phyloP scores from a whole-genome alignment of 2,113 vertebrate species.

The Cololabis saira region DNA sequence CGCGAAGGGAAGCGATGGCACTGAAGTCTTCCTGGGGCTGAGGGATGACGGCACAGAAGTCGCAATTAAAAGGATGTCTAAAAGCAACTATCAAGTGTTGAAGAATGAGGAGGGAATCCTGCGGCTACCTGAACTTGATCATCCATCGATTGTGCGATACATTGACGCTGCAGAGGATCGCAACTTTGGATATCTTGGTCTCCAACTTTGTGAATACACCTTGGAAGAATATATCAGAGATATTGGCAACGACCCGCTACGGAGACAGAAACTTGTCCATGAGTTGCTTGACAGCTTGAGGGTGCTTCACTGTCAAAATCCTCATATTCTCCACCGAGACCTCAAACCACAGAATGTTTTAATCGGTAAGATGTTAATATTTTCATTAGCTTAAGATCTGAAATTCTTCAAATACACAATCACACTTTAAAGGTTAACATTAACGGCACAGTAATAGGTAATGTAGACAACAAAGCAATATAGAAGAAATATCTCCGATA shows the following conservation, averaged over 20 bases:
- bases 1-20: conserved; percentile 58
- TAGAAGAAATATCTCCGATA: too few relatives aligned
- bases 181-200: conserved; percentile 73
- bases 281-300: conserved; percentile 58
- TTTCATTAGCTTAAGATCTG: neutral
- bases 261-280: conserved; percentile 15
- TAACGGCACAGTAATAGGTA: too few relatives aligned
- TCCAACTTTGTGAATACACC: conserved; percentile 78
- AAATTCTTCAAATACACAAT: too few relatives aligned
- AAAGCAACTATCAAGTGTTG: conserved; percentile 51
- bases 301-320: conserved; percentile 52
- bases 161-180: conserved; percentile 60
- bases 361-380: conserved; percentile 57
- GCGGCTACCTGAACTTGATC: conserved; percentile 52
- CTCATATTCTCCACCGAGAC: conserved; percentile 68
- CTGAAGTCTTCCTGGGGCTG: conserved; percentile 65
- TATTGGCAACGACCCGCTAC: neutral
- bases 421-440: too few relatives aligned
- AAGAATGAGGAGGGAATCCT: conserved; percentile 64
- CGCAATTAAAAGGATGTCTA: conserved; percentile 62
- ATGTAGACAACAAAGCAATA: too few relatives aligned
- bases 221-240: conserved; percentile 65
- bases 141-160: conserved; percentile 65
- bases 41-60: conserved; percentile 68
- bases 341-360: conserved; percentile 78